A percentile compares a stretch with the other conserved stretches of the same genome.
phyloP scores from a whole-genome alignment of 1,140 invertebrate genomes.

The Pseudomyrmex flavicornis region DNA sequence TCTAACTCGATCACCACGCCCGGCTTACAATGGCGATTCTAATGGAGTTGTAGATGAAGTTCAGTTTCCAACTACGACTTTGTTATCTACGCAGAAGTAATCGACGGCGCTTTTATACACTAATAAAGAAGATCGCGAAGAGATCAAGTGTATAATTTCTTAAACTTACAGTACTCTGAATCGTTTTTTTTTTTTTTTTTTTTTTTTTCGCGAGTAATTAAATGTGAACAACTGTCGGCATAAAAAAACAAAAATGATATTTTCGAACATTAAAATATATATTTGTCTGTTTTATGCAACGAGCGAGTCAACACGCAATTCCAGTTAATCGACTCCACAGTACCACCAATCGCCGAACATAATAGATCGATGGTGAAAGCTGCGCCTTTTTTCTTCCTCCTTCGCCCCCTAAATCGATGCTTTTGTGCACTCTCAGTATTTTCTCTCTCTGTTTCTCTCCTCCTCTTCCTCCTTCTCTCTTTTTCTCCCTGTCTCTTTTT shows the following conservation, averaged over 20 bases:
- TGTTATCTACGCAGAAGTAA: neutral
- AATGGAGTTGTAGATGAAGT: conserved; percentile 3
- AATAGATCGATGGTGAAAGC: conserved; percentile 8
- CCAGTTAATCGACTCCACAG: conserved; percentile 6
- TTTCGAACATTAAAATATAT: neutral
- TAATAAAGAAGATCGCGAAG: neutral
- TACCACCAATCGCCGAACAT: neutral
- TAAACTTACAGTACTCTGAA: neutral
- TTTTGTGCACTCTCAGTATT: conserved; percentile 21
- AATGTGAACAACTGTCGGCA: neutral
- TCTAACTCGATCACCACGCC: neutral
- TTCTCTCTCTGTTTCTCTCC: neutral
- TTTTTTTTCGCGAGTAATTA: too few species aligned
- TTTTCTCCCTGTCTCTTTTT: neutral
- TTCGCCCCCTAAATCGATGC: conserved; percentile 25
- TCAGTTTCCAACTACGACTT: neutral
- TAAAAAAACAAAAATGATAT: neutral
- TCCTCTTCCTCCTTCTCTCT: too few species aligned
- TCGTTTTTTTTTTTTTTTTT: neutral
- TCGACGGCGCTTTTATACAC: neutral
- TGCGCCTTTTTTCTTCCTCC: conserved; percentile 3
- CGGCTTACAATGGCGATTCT: conserved; percentile 4
- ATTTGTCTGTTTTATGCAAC: conserved; percentile 4
- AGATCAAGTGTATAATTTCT: neutral
- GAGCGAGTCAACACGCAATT: neutral